Evolutionary conservation across 1,140 invertebrate species (phyloP), one percentile per base, ranked within the genome.

Genomic region (Drosophila ironensis): DNA sequence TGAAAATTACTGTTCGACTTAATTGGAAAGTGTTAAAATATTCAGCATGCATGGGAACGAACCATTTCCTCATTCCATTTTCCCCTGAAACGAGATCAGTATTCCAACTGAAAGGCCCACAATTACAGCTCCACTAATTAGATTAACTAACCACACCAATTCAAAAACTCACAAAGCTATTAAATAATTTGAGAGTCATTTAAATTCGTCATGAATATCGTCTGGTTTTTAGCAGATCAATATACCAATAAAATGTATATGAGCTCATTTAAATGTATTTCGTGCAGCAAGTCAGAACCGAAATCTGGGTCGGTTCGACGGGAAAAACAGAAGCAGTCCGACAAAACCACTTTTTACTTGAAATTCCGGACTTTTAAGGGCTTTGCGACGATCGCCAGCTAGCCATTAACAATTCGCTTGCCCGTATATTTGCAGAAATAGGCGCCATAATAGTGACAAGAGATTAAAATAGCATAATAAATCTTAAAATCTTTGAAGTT

Each of bases 391-490:
- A 28, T 46, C 9, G 12, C 9, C 12, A 41, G 2, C 3, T 3
- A 20, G 24, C 44, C 20, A 46, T 27, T 46, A 27, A 8, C 14
- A 44, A 57, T 11, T 70, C 14, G 42, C 37, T 28, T 45, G 25
- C n/a, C 30, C 30, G 64, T 84, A 86, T 74, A 80, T 84, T 60
- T 38, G 12, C 38, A 25, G 17, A 73, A 81, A 48, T 54, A 44
- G 53, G 59, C 42, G 70, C 35, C 52, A 86, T 80, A 80, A 74
- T 71, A 52, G 54, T 63, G 74, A 74, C 78, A 28, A 74, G 54
- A 84, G 78, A 84, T 84, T 86, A 84, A 80, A 67, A 66, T 70
- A 71, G 60, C 41, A 47, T 71, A 74, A 86, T 84, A 84, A 84
- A 84, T 84, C 77, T 71, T 61, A 17, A 9, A 30, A 60, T 70